Evolutionary conservation across 2,113 vertebrate species (phyloP).

Genomic region (Aegithalos caudatus): DNA sequence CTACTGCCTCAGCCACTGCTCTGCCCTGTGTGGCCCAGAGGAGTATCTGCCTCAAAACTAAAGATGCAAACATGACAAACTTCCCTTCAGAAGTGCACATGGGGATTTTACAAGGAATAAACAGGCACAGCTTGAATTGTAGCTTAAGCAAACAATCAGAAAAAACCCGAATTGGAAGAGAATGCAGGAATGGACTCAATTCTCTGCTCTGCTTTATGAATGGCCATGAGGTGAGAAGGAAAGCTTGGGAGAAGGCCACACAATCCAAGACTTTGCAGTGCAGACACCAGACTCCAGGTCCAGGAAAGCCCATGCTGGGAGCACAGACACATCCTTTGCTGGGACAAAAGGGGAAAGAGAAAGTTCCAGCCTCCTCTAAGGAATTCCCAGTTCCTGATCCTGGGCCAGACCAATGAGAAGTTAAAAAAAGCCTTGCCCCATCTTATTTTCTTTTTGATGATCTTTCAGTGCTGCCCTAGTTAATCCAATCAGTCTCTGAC

Average conservation of each 20-base stretch:
- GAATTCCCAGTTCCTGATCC: neutral
- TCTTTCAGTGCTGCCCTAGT: neutral
- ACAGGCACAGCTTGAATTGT: neutral
- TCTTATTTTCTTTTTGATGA: neutral
- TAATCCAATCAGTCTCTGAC: neutral
- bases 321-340: neutral
- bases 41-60: neutral
- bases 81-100: rapidly evolving
- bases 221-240: neutral
- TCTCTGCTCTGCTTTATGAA: neutral
- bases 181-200: neutral
- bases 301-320: neutral
- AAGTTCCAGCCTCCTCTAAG: neutral
- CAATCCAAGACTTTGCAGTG: rapidly evolving
- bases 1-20: neutral
- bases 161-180: neutral
- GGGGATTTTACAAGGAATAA: neutral
- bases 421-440: neutral
- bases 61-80: neutral
- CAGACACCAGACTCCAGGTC: neutral
- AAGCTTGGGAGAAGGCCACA: neutral
- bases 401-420: neutral
- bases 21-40: neutral
- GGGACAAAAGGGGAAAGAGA: neutral
- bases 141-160: neutral